Percentiles rank a stretch among this genome's conserved stretches.
These are phyloP conservation scores for Buceros bicornis DNA, from an alignment of 2,797 vertebrate genomes.

Conservation along the genomic window DNA sequence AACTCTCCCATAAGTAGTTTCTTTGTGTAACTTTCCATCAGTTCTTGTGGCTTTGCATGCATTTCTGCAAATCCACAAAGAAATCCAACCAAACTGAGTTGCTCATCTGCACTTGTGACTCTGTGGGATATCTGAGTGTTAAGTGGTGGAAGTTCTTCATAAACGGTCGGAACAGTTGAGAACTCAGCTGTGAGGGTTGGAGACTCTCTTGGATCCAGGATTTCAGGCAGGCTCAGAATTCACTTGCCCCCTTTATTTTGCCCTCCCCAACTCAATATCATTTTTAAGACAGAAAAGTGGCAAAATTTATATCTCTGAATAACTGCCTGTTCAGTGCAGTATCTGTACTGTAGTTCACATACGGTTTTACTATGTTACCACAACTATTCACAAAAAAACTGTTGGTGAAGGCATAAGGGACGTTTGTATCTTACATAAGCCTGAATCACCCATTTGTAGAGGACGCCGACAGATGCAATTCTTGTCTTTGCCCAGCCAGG, in stretches of 20 bases:
- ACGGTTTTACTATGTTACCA: neutral
- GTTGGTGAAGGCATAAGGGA: neutral
- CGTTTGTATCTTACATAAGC: neutral
- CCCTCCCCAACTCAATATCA: fast-evolving
- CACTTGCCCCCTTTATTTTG: neutral
- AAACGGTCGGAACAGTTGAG: neutral
- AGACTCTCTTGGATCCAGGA: neutral
- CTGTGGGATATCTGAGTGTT: neutral
- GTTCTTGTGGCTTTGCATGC: neutral
- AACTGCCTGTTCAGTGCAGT: neutral
- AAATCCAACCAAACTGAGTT: neutral
- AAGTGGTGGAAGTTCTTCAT: neutral
- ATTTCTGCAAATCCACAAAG: neutral
- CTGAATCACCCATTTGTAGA: neutral
- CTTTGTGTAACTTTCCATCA: neutral
- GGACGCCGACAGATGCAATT: neutral
- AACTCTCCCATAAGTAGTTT: neutral
- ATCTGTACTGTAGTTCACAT: neutral
- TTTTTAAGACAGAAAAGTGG: neutral
- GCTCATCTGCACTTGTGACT: neutral
- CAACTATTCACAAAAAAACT: neutral
- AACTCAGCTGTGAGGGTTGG: neutral
- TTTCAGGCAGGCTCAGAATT: neutral
- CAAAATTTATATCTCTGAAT: neutral
- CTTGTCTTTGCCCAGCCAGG: neutral